These are phyloP conservation scores for Anoplolepis gracilipes DNA, from an alignment of 1,140 invertebrate genomes.

Conservation along the genomic window DNA sequence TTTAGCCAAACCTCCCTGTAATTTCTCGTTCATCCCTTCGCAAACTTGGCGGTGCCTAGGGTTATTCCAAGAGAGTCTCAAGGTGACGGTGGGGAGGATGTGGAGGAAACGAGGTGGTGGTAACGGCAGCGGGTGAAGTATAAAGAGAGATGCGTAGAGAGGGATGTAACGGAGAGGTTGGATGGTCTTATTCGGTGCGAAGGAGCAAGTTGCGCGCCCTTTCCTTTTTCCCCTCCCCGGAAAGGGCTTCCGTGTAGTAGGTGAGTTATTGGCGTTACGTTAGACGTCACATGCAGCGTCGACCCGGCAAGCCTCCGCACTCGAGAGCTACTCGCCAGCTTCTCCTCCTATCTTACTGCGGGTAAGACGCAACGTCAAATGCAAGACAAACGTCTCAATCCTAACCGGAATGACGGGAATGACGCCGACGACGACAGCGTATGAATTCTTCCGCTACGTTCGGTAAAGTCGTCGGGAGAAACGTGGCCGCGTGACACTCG, in stretches of 20 bases:
- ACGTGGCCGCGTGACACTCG: not conserved
- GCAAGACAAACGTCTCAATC: constrained; percentile 75
- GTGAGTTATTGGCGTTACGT: constrained; percentile 78
- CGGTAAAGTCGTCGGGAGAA: not conserved
- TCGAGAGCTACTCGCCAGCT: constrained; percentile 60
- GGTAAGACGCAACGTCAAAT: constrained; percentile 76
- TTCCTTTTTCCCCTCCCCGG: constrained; percentile 17
- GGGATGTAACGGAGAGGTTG: constrained; percentile 27
- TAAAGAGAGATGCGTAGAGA: constrained; percentile 53
- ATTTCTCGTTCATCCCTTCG: constrained; percentile 76
- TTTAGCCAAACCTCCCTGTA: constrained; percentile 76
- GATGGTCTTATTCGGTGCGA: constrained; percentile 40
- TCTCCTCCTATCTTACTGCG: constrained; percentile 63
- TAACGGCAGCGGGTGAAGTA: constrained; percentile 11
- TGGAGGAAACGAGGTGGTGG: not conserved
- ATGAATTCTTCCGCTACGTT: constrained; percentile 45
- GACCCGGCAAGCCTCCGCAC: constrained; percentile 65
- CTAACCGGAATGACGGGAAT: constrained; percentile 59
- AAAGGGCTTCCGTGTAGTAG: constrained; percentile 61
- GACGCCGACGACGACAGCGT: constrained; percentile 47
- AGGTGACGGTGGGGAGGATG: constrained; percentile 56
- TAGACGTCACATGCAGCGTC: constrained; percentile 75
- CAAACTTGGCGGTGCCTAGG: constrained; percentile 74
- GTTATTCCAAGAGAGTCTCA: constrained; percentile 69
- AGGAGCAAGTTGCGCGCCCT: constrained; percentile 66